Evolutionary conservation across 2,113 vertebrate species (phyloP).

Genomic region (Centropus unirufus): DNA sequence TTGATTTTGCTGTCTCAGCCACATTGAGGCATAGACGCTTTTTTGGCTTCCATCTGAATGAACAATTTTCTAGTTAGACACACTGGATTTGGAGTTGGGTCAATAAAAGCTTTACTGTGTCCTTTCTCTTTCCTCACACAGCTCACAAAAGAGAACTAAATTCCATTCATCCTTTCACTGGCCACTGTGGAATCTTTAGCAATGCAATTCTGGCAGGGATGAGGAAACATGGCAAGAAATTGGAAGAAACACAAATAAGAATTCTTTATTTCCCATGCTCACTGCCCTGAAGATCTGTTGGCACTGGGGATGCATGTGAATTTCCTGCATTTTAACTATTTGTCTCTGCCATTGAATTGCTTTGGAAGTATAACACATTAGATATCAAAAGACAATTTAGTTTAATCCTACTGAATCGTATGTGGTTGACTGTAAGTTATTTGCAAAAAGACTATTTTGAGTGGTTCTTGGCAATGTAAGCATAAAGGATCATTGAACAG

Average conservation of each 20-base stretch:
- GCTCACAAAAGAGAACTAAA: constrained; percentile 80
- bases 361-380: constrained; percentile 40
- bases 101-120: constrained; percentile 84
- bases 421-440: constrained; percentile 53
- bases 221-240: constrained; percentile 76
- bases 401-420: constrained; percentile 59
- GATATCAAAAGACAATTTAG: constrained; percentile 64
- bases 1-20: constrained; percentile 81
- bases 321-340: constrained; percentile 67
- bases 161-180: constrained; percentile 83
- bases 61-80: constrained; percentile 84
- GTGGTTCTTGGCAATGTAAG: constrained; percentile 40
- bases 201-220: constrained; percentile 72
- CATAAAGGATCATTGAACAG: constrained; percentile 32
- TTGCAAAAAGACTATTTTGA: constrained; percentile 38
- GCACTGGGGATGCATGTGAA: constrained; percentile 67
- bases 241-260: constrained; percentile 76
- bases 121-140: constrained; percentile 78
- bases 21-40: constrained; percentile 72
- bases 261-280: constrained; percentile 74
- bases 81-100: constrained; percentile 82
- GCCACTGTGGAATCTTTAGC: constrained; percentile 78
- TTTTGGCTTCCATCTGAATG: constrained; percentile 82
- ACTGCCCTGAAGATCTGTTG: constrained; percentile 59
- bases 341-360: constrained; percentile 39